These are phyloP conservation scores for Mormoops blainvillei DNA, from an alignment of 2,113 vertebrate species.

Conservation along the genomic window DNA sequence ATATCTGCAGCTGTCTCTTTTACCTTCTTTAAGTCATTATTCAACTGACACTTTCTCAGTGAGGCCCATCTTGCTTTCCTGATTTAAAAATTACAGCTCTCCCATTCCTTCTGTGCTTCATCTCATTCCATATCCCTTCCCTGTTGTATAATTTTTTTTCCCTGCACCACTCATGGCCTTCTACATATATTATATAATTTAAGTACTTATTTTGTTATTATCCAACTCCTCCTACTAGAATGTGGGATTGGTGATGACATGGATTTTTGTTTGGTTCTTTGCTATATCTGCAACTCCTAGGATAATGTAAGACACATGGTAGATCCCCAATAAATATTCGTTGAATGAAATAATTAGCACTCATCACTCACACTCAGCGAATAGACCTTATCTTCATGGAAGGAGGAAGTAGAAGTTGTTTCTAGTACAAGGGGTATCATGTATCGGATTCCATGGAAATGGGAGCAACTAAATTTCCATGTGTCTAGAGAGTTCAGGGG, in stretches of 20 bases:
- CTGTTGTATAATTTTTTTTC: not conserved
- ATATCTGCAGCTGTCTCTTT: not conserved
- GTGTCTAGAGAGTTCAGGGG: not conserved
- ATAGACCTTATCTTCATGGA: not conserved
- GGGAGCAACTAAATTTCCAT: not conserved
- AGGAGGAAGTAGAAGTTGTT: not conserved
- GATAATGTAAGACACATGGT: not conserved
- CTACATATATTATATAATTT: not conserved
- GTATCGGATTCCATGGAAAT: not conserved
- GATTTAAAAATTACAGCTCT: not conserved
- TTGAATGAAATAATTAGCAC: not conserved
- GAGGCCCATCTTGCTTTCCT: not conserved
- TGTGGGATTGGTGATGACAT: not conserved
- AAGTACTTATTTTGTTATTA: not conserved
- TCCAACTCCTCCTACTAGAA: not conserved
- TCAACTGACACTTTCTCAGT: not conserved
- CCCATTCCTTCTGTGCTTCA: not conserved
- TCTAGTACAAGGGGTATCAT: not conserved
- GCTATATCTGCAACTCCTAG: not conserved
- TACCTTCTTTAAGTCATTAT: not conserved
- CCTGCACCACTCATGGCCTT: not conserved
- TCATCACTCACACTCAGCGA: not conserved
- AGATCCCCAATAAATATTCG: not conserved
- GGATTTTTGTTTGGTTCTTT: not conserved
- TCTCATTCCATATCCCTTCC: not conserved